phyloP scores from a whole-genome alignment of 2,797 vertebrate genomes.

The Pteropus rufus region DNA sequence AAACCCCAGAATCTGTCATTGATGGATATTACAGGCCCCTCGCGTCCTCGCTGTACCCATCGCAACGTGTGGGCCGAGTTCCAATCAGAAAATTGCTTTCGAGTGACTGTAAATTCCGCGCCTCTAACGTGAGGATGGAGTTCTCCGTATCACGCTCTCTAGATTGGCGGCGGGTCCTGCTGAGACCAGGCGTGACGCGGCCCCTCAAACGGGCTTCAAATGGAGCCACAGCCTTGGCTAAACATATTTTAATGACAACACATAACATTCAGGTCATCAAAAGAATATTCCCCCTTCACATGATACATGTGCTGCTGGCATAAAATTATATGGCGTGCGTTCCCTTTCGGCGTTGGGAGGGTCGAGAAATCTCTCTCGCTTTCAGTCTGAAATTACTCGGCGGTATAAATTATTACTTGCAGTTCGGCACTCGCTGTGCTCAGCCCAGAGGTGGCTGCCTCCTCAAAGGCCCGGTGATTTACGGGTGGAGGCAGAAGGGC shows the following conservation, averaged over 20 bases:
- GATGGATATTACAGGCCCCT: slow-evolving; percentile 4
- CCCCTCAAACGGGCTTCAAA: slow-evolving; percentile 55
- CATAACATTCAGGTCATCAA: slow-evolving; percentile 44
- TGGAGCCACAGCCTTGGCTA: slow-evolving; percentile 48
- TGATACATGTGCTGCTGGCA: slow-evolving; percentile 63
- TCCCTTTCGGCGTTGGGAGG: slow-evolving; percentile 59
- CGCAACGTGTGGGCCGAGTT: slow-evolving; percentile 45
- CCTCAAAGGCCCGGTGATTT: slow-evolving; percentile 62
- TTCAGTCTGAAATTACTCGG: slow-evolving; percentile 69
- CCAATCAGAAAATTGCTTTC: slow-evolving; percentile 71
- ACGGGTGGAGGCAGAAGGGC: slow-evolving; percentile 34
- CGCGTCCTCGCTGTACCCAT: not conserved
- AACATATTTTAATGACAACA: slow-evolving; percentile 65
- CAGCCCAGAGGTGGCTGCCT: slow-evolving; percentile 65
- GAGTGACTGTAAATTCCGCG: slow-evolving; percentile 71
- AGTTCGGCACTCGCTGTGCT: slow-evolving; percentile 61
- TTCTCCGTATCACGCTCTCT: slow-evolving; percentile 34
- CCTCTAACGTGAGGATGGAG: slow-evolving; percentile 28
- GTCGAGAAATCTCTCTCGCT: slow-evolving; percentile 68
- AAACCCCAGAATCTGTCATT: not conserved
- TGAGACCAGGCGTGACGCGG: slow-evolving; percentile 25
- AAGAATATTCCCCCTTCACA: slow-evolving; percentile 55
- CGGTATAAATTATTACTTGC: slow-evolving; percentile 71
- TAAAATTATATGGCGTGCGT: slow-evolving; percentile 71
- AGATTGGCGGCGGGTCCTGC: slow-evolving; percentile 60